Percentiles rank a stretch among this genome's conserved stretches.
Conservation (phyloP, 1,140 invertebrate species). For the Pogonognathellus flavescens region DNA sequence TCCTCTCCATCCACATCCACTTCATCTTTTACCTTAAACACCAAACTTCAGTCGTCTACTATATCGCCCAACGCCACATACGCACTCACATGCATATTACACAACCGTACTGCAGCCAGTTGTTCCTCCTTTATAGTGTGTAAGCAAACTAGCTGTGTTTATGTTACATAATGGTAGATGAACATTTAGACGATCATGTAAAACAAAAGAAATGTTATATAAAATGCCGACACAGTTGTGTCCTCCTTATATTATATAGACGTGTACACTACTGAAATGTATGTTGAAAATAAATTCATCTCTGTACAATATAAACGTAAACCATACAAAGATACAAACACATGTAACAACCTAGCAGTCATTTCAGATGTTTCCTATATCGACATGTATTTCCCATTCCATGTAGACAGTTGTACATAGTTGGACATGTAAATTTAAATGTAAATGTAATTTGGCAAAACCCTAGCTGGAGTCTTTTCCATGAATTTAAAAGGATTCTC, state of each 20-base stretch:
- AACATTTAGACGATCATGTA: no score
- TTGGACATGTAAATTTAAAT: conserved; percentile 12
- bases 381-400: background rate
- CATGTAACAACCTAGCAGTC: background rate
- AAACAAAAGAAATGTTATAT: no score
- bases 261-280: no score
- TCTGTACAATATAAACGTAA: no score
- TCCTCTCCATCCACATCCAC: background rate
- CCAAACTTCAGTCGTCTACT: background rate
- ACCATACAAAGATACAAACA: no score
- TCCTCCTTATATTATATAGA: no score
- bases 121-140: background rate
- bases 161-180: no score
- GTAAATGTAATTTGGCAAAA: conserved; percentile 45
- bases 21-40: conserved; percentile 44
- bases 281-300: no score
- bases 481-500: conserved; percentile 37
- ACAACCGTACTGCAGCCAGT: background rate
- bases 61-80: background rate
- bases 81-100: background rate
- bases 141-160: no score
- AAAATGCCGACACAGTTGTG: no score
- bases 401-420: background rate
- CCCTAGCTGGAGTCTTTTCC: conserved; percentile 31
- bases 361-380: background rate